phyloP scores from a whole-genome alignment of 1,140 invertebrate species.

The Zeugodacus cucurbitae region DNA sequence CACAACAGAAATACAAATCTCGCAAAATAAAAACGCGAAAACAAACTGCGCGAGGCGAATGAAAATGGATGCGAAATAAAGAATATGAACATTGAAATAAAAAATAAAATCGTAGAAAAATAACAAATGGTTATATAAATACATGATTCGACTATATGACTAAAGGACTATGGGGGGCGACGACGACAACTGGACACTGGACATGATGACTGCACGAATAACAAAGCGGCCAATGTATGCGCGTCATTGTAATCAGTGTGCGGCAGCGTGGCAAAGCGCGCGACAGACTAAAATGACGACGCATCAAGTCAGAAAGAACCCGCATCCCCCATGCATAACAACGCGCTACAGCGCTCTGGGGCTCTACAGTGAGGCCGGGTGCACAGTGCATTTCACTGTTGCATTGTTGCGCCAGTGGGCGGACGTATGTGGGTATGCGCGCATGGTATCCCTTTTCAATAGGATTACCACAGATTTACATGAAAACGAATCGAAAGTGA shows the following conservation, averaged over 20 bases:
- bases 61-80: not conserved
- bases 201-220: not conserved
- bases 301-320: not conserved
- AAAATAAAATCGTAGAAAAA: not conserved
- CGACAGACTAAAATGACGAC: conserved; percentile 14
- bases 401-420: not conserved
- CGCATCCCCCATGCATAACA: too few species aligned
- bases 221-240: not conserved
- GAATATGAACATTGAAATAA: not conserved
- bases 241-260: conserved; percentile 29
- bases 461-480: conserved; percentile 41
- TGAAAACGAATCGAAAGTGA: conserved; percentile 40
- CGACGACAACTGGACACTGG: not conserved
- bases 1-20: conserved; percentile 16
- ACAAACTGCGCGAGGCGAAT: not conserved
- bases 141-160: conserved; percentile 24
- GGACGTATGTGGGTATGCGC: not conserved
- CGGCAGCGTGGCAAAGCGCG: not conserved
- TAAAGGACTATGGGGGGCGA: not conserved
- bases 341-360: too few species aligned
- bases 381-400: not conserved
- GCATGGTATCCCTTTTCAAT: conserved; percentile 11
- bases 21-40: not conserved
- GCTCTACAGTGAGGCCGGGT: too few species aligned
- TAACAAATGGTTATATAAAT: conserved; percentile 39